These are phyloP conservation scores for Trinorchestia longiramus DNA, from an alignment of 1,140 invertebrate species.

Conservation along the genomic window DNA sequence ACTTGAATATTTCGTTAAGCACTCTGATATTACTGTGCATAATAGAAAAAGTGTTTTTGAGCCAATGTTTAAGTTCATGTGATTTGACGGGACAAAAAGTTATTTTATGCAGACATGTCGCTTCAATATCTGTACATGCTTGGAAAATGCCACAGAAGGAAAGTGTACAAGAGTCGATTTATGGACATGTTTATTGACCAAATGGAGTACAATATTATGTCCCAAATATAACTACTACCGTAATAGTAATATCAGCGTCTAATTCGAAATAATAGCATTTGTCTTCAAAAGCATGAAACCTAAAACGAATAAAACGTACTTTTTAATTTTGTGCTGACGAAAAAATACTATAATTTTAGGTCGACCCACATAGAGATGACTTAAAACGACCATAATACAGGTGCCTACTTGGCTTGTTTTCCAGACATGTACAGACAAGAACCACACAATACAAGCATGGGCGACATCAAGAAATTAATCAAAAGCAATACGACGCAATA, in stretches of 20 bases:
- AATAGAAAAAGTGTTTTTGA: too few relatives aligned
- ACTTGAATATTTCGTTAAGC: too few relatives aligned
- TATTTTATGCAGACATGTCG: too few relatives aligned
- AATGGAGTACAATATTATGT: background rate
- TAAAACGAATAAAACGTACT: background rate
- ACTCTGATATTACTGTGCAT: too few relatives aligned
- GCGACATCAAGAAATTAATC: background rate
- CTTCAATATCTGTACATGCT: conserved; percentile 4
- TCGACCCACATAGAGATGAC: background rate
- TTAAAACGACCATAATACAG: background rate
- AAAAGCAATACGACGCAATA: background rate
- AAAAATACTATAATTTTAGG: background rate
- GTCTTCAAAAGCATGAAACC: background rate
- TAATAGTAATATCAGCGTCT: background rate
- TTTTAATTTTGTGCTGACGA: background rate
- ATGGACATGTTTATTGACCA: background rate
- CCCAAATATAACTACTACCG: background rate
- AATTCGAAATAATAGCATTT: background rate
- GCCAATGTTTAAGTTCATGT: too few relatives aligned
- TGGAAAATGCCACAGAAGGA: background rate
- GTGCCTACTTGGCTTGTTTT: background rate
- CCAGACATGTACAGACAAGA: background rate
- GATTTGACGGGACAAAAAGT: too few relatives aligned
- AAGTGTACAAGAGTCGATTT: background rate
- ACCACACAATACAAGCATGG: background rate